Conservation (phyloP, 2,888 invertebrate species). For the Tiphia femorata region DNA sequence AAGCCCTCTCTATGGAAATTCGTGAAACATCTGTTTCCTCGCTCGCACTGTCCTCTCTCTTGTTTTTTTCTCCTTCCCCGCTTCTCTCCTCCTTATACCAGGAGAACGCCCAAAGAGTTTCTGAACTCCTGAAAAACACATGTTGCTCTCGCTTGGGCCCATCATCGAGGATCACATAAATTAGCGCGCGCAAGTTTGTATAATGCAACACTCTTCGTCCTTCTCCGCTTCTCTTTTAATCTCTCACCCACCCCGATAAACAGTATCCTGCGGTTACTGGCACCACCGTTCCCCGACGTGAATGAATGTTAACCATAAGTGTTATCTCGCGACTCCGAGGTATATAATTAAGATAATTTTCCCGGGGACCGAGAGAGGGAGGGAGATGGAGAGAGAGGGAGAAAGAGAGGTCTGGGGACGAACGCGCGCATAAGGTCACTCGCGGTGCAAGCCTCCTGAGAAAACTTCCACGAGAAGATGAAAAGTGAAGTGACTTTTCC, state of each 20-base stretch:
- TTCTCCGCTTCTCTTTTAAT: slow-evolving; percentile 31
- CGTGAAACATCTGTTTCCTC: slow-evolving; percentile 34
- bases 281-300: slow-evolving; percentile 9
- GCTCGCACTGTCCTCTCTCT: not conserved
- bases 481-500: no score
- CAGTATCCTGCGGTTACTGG: slow-evolving; percentile 28
- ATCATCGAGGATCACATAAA: slow-evolving; percentile 27
- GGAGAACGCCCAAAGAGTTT: no score
- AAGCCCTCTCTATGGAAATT: not conserved
- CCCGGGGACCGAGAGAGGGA: not conserved
- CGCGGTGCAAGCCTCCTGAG: no score
- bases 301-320: slow-evolving; percentile 23
- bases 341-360: not conserved
- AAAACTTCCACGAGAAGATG: no score
- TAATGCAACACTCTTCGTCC: slow-evolving; percentile 21
- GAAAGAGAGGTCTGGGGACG: no score
- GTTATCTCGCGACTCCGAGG: not conserved
- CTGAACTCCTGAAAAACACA: no score
- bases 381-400: no score
- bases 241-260: slow-evolving; percentile 36
- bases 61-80: slow-evolving; percentile 1
- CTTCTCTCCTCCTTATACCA: no score
- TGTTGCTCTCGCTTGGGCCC: no score
- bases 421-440: no score
- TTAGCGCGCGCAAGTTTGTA: slow-evolving; percentile 12